Evolutionary conservation across 2,888 invertebrate genomes (phyloP).

Genomic region (Caenorhabditis virilis): DNA sequence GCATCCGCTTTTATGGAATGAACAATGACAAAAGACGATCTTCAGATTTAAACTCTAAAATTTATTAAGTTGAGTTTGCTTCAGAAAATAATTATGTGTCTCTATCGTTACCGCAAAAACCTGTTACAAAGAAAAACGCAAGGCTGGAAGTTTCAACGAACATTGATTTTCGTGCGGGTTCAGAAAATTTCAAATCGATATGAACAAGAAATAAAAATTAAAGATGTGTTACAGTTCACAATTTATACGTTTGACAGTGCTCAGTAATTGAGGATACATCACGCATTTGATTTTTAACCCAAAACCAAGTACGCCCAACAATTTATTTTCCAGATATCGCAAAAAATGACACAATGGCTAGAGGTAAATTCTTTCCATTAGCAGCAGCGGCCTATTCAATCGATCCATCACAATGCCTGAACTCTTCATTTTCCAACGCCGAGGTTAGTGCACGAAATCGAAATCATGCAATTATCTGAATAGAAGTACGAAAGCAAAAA

Average conservation of each 20-base stretch:
- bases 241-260: no score
- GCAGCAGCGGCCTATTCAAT: slow-evolving; percentile 52
- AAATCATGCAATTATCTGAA: neutral
- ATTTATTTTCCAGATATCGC: neutral
- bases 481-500: neutral
- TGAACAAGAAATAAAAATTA: neutral
- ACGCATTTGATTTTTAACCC: no score
- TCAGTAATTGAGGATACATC: no score
- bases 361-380: slow-evolving; percentile 47
- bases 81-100: no score
- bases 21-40: no score
- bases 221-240: neutral
- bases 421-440: slow-evolving; percentile 41
- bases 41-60: no score
- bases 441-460: slow-evolving; percentile 11
- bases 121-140: no score
- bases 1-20: no score
- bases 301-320: neutral
- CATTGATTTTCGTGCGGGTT: no score
- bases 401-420: slow-evolving; percentile 46
- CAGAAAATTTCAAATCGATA: neutral
- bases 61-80: no score
- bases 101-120: no score
- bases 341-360: slow-evolving; percentile 40
- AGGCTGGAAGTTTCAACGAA: no score